Base-by-base conservation (phyloP, 2,797 vertebrate genomes). In the Aeoliscus strigatus region DNA sequence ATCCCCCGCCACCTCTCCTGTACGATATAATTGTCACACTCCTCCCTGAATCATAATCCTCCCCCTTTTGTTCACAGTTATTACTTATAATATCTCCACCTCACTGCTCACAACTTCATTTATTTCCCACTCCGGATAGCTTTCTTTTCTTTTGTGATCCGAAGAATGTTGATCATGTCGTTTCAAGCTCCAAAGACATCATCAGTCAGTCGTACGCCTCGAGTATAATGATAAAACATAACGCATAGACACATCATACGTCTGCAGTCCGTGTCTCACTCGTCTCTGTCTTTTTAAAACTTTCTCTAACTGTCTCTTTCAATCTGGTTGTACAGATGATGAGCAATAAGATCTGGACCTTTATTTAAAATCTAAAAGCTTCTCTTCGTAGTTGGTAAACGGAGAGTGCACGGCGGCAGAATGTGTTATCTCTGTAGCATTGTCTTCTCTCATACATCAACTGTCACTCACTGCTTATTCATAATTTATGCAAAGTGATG, bases 401-500 rank as follows among this genome's bases (percentile, higher is more conserved):
- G 23, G 23, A 15, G 4, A 37, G 43, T 34, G 45, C 33, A 12
- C 24, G 37, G 44, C 37, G 40, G 40, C 15, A 27, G 17, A 27
- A 24, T 10, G 46, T 16, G 42, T 29, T 37, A 26, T 23, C 43
- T 33, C 18, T 33, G 16, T 41, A 13, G 65, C 44, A 12, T 27
- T 66, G 66, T 62, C 64, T 69, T 23, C 57, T 62, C 2, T 67
- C 31, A 24, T 64, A 50, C 51, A 31, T 65, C 56, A 44, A 2
- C 39, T 39, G 39, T 66, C 73, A 73, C 54, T 71, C 63, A 46
- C 41, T 3, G 33, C 60, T 52, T 38, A 66, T 70, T 81, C 70
- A 75, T 71, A 56, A 68, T 78, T 67, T 66, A 79, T 74, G 66
- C 49, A 66, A 56, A 77, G 59, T 40, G 56, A 73, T 67, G 66